These are phyloP conservation scores for Tapirus indicus DNA, from an alignment of 2,797 vertebrate species.

Conservation along the genomic window DNA sequence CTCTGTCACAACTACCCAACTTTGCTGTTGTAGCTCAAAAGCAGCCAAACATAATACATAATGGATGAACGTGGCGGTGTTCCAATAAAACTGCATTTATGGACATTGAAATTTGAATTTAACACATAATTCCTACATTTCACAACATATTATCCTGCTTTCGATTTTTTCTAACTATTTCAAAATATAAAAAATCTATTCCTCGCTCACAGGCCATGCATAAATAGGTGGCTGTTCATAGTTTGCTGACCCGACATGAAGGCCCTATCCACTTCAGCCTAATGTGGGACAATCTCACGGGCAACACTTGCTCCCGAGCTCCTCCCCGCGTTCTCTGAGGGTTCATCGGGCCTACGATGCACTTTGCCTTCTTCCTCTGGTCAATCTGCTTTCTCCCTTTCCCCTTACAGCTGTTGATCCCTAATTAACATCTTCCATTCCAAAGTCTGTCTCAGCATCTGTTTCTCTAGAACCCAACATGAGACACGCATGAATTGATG, in stretches of 20 bases:
- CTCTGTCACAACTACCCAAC: not conserved
- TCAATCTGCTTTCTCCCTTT: accelerated
- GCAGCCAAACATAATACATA: not conserved
- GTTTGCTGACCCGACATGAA: not conserved
- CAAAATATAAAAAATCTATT: not conserved
- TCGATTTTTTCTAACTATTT: not conserved
- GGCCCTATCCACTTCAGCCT: not conserved
- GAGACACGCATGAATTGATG: not conserved
- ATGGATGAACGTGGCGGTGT: not conserved
- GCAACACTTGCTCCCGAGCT: not conserved
- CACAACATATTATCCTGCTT: not conserved
- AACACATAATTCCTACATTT: not conserved
- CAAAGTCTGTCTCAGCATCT: not conserved
- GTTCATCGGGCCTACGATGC: not conserved
- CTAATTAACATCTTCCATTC: not conserved
- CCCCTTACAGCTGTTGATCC: not conserved
- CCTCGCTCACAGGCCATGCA: not conserved
- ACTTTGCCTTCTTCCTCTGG: not conserved
- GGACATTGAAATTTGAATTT: not conserved
- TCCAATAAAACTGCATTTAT: not conserved
- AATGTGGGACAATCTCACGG: not conserved
- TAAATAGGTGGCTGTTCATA: not conserved
- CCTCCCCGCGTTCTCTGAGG: not conserved
- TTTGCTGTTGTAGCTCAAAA: not conserved
- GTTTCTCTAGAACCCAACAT: not conserved